Evolutionary conservation across 2,888 invertebrate genomes (phyloP).

Genomic region (Callimorpha dominula): DNA sequence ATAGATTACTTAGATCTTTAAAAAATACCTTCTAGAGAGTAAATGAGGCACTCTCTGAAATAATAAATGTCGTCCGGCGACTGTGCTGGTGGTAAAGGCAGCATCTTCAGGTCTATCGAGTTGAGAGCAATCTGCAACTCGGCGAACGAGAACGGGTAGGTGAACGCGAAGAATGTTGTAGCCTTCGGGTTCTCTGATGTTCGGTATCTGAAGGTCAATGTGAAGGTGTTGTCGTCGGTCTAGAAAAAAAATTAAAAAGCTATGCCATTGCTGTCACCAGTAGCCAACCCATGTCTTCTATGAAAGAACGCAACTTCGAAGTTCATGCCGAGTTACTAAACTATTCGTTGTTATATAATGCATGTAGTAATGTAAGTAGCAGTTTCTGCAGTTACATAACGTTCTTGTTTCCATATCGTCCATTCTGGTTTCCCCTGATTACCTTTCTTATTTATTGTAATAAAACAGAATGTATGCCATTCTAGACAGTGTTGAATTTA

Average conservation of each 20-base stretch:
- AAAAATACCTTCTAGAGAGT: slow-evolving; percentile 89
- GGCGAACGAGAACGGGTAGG: slow-evolving; percentile 95
- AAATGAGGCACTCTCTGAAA: slow-evolving; percentile 92
- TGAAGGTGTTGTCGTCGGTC: slow-evolving; percentile 91
- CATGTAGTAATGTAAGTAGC: no score
- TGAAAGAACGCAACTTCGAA: not conserved
- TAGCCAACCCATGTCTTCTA: not conserved
- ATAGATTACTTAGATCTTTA: no score
- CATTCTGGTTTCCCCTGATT: not conserved
- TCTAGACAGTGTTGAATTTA: not conserved
- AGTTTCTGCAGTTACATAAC: not conserved
- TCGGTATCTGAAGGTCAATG: slow-evolving; percentile 90
- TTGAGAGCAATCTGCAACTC: slow-evolving; percentile 92
- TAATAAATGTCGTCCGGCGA: slow-evolving; percentile 92
- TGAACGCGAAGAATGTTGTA: slow-evolving; percentile 95
- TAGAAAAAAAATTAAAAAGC: slow-evolving; percentile 67
- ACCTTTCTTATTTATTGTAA: not conserved
- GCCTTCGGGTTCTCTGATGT: slow-evolving; percentile 90
- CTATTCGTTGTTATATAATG: not conserved
- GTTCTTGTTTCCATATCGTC: not conserved
- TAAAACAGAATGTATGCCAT: not conserved
- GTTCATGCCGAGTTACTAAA: not conserved
- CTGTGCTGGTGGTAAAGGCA: slow-evolving; percentile 69
- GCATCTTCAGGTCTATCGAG: slow-evolving; percentile 89
- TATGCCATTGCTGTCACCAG: not conserved